phyloP scores from a whole-genome alignment of 2,888 invertebrate genomes.

The Papilio protenor region DNA sequence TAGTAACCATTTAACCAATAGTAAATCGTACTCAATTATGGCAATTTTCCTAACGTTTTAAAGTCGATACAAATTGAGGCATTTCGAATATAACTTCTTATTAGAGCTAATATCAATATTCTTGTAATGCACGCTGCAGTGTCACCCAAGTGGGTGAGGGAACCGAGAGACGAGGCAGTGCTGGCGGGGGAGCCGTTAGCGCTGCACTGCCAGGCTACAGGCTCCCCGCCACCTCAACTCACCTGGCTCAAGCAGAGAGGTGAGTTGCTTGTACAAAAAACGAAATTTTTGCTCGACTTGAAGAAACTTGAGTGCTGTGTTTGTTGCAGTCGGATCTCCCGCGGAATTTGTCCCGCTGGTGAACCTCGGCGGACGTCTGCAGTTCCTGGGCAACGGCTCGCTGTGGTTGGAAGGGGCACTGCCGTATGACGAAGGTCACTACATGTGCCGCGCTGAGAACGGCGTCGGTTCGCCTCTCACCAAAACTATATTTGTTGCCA shows the following conservation, averaged over 20 bases:
- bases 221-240: slow-evolving; percentile 89
- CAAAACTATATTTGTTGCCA: slow-evolving; percentile 92
- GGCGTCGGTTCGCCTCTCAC: slow-evolving; percentile 92
- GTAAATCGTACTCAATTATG: not conserved
- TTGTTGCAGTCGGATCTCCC: slow-evolving; percentile 79
- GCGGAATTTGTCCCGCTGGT: slow-evolving; percentile 88
- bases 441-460: slow-evolving; percentile 94
- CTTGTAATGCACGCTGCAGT: slow-evolving; percentile 81
- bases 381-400: slow-evolving; percentile 88
- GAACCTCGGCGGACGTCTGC: slow-evolving; percentile 84
- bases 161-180: slow-evolving; percentile 89
- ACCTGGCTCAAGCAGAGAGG: slow-evolving; percentile 90
- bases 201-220: slow-evolving; percentile 89
- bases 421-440: slow-evolving; percentile 92
- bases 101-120: not conserved
- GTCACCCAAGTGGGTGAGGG: slow-evolving; percentile 90
- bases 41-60: not conserved
- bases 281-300: not conserved
- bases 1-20: not conserved
- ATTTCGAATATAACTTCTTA: not conserved
- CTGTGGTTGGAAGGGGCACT: slow-evolving; percentile 89
- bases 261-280: slow-evolving; percentile 53
- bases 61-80: not conserved
- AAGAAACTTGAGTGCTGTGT: not conserved
- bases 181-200: slow-evolving; percentile 88